Evolutionary conservation across 2,888 invertebrate species (phyloP).

Genomic region (Elmis aenea): DNA sequence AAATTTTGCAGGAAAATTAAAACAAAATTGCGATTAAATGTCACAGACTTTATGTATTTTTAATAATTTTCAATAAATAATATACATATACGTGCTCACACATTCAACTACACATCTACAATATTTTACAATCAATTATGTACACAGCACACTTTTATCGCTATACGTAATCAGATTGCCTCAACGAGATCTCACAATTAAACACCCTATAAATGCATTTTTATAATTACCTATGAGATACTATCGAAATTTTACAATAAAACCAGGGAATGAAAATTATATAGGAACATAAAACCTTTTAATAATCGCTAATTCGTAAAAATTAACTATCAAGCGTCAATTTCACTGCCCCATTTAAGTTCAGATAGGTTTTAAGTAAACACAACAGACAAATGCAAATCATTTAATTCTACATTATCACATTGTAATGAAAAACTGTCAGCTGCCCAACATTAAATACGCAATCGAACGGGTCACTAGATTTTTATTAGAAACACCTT

Average conservation of each 20-base stretch:
- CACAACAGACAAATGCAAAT: too few species aligned
- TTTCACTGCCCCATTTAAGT: too few species aligned
- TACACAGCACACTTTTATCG: constrained; percentile 31
- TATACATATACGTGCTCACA: constrained; percentile 39
- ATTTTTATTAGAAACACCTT: too few species aligned
- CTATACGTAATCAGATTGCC: constrained; percentile 13
- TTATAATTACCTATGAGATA: too few species aligned
- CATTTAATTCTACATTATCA: too few species aligned
- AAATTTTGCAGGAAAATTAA: too few species aligned
- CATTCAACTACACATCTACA: constrained; percentile 37
- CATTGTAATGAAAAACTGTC: constrained; percentile 29
- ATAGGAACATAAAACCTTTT: too few species aligned
- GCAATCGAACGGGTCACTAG: too few species aligned
- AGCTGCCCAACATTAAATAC: constrained; percentile 22
- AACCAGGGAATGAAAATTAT: constrained; percentile 18
- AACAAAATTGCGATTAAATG: constrained; percentile 2
- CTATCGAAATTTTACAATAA: constrained; percentile 9
- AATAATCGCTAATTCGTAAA: too few species aligned
- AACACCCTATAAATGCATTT: constrained; percentile 30
- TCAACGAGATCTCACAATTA: constrained; percentile 20
- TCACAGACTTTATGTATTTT: constrained; percentile 15
- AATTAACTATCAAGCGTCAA: too few species aligned
- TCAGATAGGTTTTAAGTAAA: too few species aligned
- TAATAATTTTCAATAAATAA: constrained; percentile 35
- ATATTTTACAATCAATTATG: constrained; percentile 36